These are phyloP conservation scores for Onthophagus taurus DNA, from an alignment of 1,140 invertebrate genomes.

Conservation along the genomic window DNA sequence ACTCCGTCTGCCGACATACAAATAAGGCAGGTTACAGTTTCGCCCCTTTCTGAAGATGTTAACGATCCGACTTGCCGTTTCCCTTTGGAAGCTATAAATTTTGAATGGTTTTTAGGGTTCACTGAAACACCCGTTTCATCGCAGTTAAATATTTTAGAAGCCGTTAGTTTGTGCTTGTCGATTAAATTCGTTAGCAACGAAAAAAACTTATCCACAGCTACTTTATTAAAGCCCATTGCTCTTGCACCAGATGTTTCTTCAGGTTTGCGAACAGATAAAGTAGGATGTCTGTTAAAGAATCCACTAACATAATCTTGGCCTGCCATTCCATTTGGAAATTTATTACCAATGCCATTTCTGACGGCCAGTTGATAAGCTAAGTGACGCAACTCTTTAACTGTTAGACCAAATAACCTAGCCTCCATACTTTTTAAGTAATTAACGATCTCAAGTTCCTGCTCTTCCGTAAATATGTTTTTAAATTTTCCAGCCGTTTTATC, in stretches of 20 bases:
- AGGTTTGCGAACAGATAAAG: background rate
- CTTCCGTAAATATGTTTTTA: conserved; percentile 12
- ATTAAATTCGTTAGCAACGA: conserved; percentile 3
- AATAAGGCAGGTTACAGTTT: conserved; percentile 17
- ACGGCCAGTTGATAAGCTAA: conserved; percentile 20
- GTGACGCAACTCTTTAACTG: conserved; percentile 11
- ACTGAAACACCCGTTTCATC: conserved; percentile 6
- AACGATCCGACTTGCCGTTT: conserved; percentile 36
- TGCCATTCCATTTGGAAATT: conserved; percentile 14
- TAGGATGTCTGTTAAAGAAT: background rate
- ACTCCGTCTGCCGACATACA: conserved; percentile 15
- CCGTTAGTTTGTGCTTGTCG: conserved; percentile 5
- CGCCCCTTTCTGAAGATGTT: conserved; percentile 3
- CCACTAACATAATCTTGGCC: conserved; percentile 2
- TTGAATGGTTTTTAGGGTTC: conserved; percentile 32
- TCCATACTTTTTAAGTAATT: conserved; percentile 18
- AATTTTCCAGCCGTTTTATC: conserved; percentile 5
- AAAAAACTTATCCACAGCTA: conserved; percentile 13
- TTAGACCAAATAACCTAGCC: conserved; percentile 18
- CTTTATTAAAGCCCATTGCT: conserved; percentile 6
- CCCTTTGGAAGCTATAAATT: conserved; percentile 37
- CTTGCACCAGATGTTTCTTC: conserved; percentile 3
- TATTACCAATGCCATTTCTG: conserved; percentile 17
- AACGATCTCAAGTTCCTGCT: conserved; percentile 17
- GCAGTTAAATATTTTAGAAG: conserved; percentile 23